phyloP scores from a whole-genome alignment of 2,888 invertebrate genomes.

The Dasypogon diadema region DNA sequence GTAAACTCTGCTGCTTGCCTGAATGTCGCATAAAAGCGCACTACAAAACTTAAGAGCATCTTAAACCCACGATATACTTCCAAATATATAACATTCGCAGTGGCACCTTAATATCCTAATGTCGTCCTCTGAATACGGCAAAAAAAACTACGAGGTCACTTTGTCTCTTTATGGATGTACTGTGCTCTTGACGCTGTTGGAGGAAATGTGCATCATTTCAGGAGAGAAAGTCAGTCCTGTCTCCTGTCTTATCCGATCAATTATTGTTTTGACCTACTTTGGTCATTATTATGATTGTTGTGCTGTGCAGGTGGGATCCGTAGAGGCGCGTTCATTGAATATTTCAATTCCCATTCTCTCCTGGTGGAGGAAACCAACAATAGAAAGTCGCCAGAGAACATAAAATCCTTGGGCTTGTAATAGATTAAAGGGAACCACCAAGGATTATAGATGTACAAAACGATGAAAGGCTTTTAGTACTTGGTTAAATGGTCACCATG shows the following conservation, averaged over 20 bases:
- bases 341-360: background rate
- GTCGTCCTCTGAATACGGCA: background rate
- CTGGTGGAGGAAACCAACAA: background rate
- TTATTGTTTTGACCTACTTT: background rate
- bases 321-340: background rate
- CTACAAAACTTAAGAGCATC: background rate
- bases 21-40: background rate
- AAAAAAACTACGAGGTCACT: background rate
- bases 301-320: background rate
- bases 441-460: no score
- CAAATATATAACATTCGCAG: background rate
- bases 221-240: background rate
- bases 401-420: no score
- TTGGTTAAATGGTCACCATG: no score
- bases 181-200: background rate
- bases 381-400: no score
- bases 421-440: no score
- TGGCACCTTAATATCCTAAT: background rate
- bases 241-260: background rate
- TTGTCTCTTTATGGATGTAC: background rate
- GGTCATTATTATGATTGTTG: background rate
- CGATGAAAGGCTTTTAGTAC: no score
- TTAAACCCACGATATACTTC: background rate
- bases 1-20: background rate
- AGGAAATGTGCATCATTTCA: background rate